Evolutionary conservation across 1,140 invertebrate genomes (phyloP).

Genomic region (Polypedilum vanderplanki): DNA sequence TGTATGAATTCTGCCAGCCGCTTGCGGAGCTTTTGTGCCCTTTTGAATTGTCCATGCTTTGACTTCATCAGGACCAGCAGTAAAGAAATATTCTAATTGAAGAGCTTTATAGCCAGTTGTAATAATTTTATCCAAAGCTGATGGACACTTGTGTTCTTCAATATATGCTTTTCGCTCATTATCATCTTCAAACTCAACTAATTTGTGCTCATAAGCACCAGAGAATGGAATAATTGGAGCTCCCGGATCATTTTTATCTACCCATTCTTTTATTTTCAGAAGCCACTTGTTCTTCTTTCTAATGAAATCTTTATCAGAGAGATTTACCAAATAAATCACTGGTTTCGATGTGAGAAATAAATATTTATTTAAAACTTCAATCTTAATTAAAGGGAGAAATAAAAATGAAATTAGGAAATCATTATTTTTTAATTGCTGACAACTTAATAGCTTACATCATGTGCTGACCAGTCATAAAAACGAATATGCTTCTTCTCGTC

Average conservation of each 20-base stretch:
- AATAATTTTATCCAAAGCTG: constrained; percentile 94
- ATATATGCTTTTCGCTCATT: constrained; percentile 55
- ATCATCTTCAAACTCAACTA: constrained; percentile 73
- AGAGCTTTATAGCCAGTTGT: constrained; percentile 94
- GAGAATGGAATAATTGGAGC: constrained; percentile 92
- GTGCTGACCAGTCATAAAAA: constrained; percentile 86
- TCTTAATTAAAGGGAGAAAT: constrained; percentile 52
- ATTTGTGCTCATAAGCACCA: constrained; percentile 79
- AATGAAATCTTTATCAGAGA: constrained; percentile 97
- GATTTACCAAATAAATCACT: constrained; percentile 93
- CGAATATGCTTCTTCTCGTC: constrained; percentile 91
- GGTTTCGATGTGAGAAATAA: constrained; percentile 98
- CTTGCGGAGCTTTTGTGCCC: constrained; percentile 96
- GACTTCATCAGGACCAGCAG: constrained; percentile 93
- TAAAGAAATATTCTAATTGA: constrained; percentile 96
- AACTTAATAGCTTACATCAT: constrained; percentile 65
- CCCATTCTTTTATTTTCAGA: constrained; percentile 97
- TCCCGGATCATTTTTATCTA: constrained; percentile 94
- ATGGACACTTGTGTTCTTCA: constrained; percentile 46
- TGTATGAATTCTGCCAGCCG: constrained; percentile 95
- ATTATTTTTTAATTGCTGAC: constrained; percentile 29
- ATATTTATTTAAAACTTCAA: constrained; percentile 94
- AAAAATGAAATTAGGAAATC: background rate
- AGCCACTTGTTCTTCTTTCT: constrained; percentile 99
- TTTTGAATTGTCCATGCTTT: constrained; percentile 99